These are phyloP conservation scores for Epinephelus cyanopodus DNA, from an alignment of 2,113 vertebrate species.

Conservation along the genomic window DNA sequence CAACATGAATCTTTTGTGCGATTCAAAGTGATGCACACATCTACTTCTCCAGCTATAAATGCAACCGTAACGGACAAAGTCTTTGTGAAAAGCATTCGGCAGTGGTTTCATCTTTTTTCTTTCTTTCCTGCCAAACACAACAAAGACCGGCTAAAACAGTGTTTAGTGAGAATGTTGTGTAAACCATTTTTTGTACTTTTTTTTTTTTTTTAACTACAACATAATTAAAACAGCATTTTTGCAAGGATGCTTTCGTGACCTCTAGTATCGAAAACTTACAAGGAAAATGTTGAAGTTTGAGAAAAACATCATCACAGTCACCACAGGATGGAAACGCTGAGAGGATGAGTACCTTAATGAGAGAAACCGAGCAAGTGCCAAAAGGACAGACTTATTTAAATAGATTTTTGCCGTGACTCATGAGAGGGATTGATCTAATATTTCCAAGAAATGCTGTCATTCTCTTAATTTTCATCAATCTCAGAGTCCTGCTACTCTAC, in stretches of 20 bases:
- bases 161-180: neutral
- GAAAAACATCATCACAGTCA: too few relatives aligned
- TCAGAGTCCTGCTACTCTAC: constrained; percentile 3
- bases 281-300: too few relatives aligned
- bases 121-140: neutral
- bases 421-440: neutral
- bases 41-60: neutral
- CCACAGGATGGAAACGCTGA: too few relatives aligned
- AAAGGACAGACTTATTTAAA: too few relatives aligned
- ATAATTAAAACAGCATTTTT: neutral
- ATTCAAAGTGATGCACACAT: neutral
- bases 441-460: constrained; percentile 8
- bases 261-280: neutral
- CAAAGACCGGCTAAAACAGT: neutral
- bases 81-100: neutral
- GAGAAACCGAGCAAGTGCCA: too few relatives aligned
- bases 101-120: neutral
- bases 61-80: neutral
- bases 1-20: constrained; percentile 1
- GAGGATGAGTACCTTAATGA: too few relatives aligned
- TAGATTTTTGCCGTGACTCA: constrained; percentile 1
- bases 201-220: neutral
- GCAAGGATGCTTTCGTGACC: neutral
- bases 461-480: constrained; percentile 21
- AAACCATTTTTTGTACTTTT: neutral